Evolutionary conservation across 2,888 invertebrate species (phyloP), one percentile per base, ranked within the genome.

Genomic region (Leucoma salicis): DNA sequence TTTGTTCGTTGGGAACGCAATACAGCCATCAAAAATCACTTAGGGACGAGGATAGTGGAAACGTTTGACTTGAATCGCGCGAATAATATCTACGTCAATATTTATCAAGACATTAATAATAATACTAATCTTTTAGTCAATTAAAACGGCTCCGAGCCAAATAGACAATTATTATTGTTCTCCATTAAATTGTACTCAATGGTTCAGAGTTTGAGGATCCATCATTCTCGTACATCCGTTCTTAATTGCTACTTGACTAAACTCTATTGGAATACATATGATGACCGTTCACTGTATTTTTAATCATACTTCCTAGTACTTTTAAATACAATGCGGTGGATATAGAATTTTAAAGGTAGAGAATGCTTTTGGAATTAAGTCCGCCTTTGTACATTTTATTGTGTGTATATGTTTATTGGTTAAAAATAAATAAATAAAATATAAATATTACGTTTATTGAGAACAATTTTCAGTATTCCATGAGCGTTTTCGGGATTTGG

Each of bases 21-120:
- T 46, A 59, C 56, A 38, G 66, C 68, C 78, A 83, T 86, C 79
- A 83, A 77, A 81, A 78, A 78, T 72, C 81, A 78, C 74, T 85
- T 82, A 84, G 61, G 62, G 64, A 66, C n/a, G 68, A 61, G 66
- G 61, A 74, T 69, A 70, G 70, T 71, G 72, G 71, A 50, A 56
- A 63, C 66, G 66, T 68, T 74, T 69, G 50, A 55, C 58, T 62
- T 42, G 49, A 63, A 63, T 52, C 53, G 63, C 53, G 51, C 53
- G 46, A 68, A 67, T 66, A 65, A 63, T 66, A 66, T 67, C 61
- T 71, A 67, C 72, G 70, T 68, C 72, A 80, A 78, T 79, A 75
- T 78, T 78, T 74, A 66, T 71, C 46, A 47, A 58, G 63, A 62
- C 61, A 65, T 69, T 64, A 62, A 51, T 68, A 76, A 70, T 74